Evolutionary conservation across 2,888 invertebrate species (phyloP).

Genomic region (Zelleria hepariella): DNA sequence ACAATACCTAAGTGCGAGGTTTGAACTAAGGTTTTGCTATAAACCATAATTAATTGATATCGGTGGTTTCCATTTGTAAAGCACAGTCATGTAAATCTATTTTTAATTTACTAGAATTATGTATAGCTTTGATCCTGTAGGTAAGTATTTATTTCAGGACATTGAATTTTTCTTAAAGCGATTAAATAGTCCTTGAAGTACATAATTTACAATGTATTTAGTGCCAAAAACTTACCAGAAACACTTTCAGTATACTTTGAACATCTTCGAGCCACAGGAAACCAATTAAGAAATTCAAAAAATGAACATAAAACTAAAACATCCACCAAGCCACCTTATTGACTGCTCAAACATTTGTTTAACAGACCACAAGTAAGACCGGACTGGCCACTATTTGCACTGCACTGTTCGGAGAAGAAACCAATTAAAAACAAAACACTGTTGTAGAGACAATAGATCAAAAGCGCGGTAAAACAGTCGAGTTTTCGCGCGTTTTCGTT

Average conservation of each 20-base stretch:
- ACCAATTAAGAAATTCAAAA: background rate
- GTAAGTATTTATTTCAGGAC: too few relatives aligned
- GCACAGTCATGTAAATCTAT: too few relatives aligned
- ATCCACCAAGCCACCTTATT: slow-evolving; percentile 27
- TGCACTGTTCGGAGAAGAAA: slow-evolving; percentile 16
- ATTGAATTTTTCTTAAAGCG: too few relatives aligned
- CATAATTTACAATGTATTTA: too few relatives aligned
- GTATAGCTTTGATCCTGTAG: too few relatives aligned
- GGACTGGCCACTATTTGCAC: slow-evolving; percentile 26
- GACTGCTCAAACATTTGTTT: slow-evolving; percentile 52
- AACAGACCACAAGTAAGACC: slow-evolving; percentile 21
- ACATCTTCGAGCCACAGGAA: background rate
- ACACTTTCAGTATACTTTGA: background rate
- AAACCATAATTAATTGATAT: too few relatives aligned
- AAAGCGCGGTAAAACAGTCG: slow-evolving; percentile 9
- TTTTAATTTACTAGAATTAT: too few relatives aligned
- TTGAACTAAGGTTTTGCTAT: too few relatives aligned
- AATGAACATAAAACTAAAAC: background rate
- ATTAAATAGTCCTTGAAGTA: too few relatives aligned
- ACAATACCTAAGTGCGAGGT: too few relatives aligned
- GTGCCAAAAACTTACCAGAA: too few relatives aligned
- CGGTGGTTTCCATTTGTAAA: too few relatives aligned
- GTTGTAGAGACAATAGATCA: slow-evolving; percentile 8
- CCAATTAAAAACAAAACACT: slow-evolving; percentile 11
- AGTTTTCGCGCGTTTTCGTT: slow-evolving; percentile 34